Conservation (phyloP, 2,113 vertebrate species). For the Acanthochromis polyacanthus region DNA sequence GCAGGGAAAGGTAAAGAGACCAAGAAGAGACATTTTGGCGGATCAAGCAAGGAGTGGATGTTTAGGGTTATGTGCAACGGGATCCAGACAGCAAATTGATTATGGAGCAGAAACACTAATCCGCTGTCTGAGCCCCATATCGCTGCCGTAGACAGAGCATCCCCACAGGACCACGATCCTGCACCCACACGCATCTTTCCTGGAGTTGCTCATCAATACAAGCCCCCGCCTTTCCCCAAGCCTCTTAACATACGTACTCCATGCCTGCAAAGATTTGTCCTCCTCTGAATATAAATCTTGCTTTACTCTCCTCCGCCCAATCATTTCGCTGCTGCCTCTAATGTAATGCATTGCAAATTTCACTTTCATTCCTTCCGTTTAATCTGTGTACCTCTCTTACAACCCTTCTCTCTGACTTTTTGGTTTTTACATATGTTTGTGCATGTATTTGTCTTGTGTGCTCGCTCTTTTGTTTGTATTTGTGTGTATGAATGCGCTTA, state of each 20-base stretch:
- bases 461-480: neutral
- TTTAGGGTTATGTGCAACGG: conserved; percentile 64
- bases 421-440: conserved; percentile 3
- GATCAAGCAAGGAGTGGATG: conserved; percentile 56
- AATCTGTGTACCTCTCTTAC: conserved; percentile 8
- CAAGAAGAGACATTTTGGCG: conserved; percentile 24
- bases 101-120: conserved; percentile 79
- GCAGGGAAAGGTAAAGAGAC: conserved; percentile 16
- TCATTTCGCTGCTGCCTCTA: conserved; percentile 23
- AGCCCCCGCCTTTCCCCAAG: conserved; percentile 33
- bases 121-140: conserved; percentile 73
- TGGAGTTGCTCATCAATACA: conserved; percentile 63
- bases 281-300: conserved; percentile 62
- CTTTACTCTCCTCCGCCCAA: conserved; percentile 39
- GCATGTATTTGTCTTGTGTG: neutral
- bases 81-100: conserved; percentile 79
- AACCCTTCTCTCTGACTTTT: neutral
- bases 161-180: conserved; percentile 65
- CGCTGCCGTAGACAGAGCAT: conserved; percentile 59
- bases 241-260: conserved; percentile 61
- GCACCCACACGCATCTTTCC: conserved; percentile 69
- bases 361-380: conserved; percentile 16
- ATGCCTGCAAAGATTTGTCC: conserved; percentile 65
- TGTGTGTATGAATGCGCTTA: neutral
- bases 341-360: conserved; percentile 58